phyloP scores from a whole-genome alignment of 2,888 invertebrate genomes.

The Subacronicta megacephala region DNA sequence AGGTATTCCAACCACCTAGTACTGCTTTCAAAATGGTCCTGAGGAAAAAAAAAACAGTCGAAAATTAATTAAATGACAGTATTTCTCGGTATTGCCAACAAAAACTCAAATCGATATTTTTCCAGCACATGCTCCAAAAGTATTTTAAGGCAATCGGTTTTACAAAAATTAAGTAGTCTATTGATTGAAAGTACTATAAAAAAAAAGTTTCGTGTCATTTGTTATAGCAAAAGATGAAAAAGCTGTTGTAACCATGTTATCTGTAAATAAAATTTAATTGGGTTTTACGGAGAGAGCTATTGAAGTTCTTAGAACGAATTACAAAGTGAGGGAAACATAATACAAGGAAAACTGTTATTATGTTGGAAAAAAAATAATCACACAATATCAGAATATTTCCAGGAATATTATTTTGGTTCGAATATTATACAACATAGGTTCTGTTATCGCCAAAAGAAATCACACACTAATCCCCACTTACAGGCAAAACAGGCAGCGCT shows the following conservation, averaged over 20 bases:
- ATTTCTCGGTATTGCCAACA: background rate
- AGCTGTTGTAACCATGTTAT: constrained; percentile 2
- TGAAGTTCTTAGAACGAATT: background rate
- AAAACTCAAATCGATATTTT: constrained; percentile 11
- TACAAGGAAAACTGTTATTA: background rate
- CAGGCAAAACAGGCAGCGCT: constrained; percentile 62
- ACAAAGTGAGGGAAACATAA: constrained; percentile 4
- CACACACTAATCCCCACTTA: constrained; percentile 45
- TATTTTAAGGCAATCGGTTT: constrained; percentile 9
- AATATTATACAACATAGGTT: constrained; percentile 17
- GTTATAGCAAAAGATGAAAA: constrained; percentile 1
- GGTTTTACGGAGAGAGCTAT: constrained; percentile 6
- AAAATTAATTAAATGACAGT: constrained; percentile 9
- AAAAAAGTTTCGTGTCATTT: constrained; percentile 5
- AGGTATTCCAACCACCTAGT: no score
- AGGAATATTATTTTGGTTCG: constrained; percentile 14
- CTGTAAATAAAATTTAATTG: constrained; percentile 14
- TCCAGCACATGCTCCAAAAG: background rate
- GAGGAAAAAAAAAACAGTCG: background rate
- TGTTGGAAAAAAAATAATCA: background rate
- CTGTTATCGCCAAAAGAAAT: constrained; percentile 39
- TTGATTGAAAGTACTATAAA: constrained; percentile 7
- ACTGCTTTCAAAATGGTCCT: no score
- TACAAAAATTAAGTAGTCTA: constrained; percentile 1
- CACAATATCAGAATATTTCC: constrained; percentile 2